Base-by-base conservation (phyloP, 1,140 invertebrate species). In the Sitobion miscanthi region DNA sequence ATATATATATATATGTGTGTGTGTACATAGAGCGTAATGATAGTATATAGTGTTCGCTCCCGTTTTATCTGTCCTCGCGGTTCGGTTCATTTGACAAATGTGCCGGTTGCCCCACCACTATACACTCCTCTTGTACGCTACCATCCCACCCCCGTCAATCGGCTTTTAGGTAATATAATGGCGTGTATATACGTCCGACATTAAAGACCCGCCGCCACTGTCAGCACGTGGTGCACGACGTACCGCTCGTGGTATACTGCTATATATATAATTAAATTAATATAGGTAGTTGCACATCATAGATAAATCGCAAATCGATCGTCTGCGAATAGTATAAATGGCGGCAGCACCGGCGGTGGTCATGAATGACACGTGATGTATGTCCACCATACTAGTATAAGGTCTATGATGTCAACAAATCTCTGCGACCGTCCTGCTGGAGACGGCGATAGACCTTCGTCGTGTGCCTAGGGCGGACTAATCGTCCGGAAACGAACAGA, bases 11-110 rank as follows among this genome's bases (percentile, higher is more conserved):
- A 17, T 49, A 2, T 52, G 1, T 52, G 17, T 52, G 17, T 20
- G 17, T 52, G 11, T 52, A 54, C 52, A 54, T 54, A 54, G 2
- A 54, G 52, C 20, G 52, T 21, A 54, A 38, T 25, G 45, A 2
- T 85, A 25, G 83, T 83, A 54, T 83, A 83, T 85, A 42, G 82
- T 85, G 57, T 90, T 90, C 89, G 11, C 8, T 49, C 35, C 42
- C 69, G 90, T 86, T 93, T 93, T 93, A 93, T 93, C 91, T 93
- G 82, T 93, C 91, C 91, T 93, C 90, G 87, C 87, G 90, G 90
- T 92, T 92, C 91, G 91, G 82, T 93, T 93, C 91, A 86, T 93
- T 93, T 93, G 91, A 93, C 91, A 93, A 93, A 93, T 93, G 91
- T 35, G n/a, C 49, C 9, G 35, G 38, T 45, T 20, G n/a, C n/a